A percentile compares a stretch with the other conserved stretches of the same genome.
Evolutionary conservation across 2,888 invertebrate genomes (phyloP).

Genomic region (Amphipyra berbera): DNA sequence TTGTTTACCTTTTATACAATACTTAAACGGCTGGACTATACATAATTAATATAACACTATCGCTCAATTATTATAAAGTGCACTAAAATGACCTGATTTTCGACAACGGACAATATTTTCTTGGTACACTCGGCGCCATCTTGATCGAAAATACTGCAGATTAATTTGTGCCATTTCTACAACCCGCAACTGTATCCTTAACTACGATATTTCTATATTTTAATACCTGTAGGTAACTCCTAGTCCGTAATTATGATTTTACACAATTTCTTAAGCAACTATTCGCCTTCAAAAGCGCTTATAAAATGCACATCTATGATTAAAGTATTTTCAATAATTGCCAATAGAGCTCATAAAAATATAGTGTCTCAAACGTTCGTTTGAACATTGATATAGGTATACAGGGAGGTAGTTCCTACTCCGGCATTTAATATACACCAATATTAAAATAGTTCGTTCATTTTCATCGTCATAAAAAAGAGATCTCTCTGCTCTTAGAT

Average conservation of each 20-base stretch:
- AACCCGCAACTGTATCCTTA: constrained; percentile 16
- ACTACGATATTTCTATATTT: constrained; percentile 31
- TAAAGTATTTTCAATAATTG: constrained; percentile 39
- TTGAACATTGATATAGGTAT: constrained; percentile 33
- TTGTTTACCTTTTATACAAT: no score
- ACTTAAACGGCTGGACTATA: no score
- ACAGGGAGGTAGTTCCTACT: constrained; percentile 69
- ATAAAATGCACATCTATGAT: constrained; percentile 32
- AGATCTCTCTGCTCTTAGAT: constrained; percentile 80
- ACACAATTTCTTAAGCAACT: constrained; percentile 31
- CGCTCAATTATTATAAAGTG: constrained; percentile 11
- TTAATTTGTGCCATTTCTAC: not conserved
- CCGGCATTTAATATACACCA: constrained; percentile 70
- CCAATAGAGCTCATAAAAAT: constrained; percentile 37
- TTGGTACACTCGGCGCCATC: not conserved
- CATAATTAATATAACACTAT: not conserved
- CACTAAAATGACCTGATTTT: not conserved
- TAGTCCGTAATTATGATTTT: constrained; percentile 53
- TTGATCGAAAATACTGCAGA: not conserved
- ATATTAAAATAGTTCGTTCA: constrained; percentile 51
- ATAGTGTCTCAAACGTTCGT: constrained; percentile 26
- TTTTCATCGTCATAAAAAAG: constrained; percentile 66
- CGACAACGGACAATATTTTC: not conserved
- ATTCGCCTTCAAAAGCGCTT: constrained; percentile 46
- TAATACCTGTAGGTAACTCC: constrained; percentile 39